Percentiles rank a stretch among this genome's conserved stretches.
phyloP scores from a whole-genome alignment of 2,888 invertebrate species.

The Galeopsomyia nigrocyanea region DNA sequence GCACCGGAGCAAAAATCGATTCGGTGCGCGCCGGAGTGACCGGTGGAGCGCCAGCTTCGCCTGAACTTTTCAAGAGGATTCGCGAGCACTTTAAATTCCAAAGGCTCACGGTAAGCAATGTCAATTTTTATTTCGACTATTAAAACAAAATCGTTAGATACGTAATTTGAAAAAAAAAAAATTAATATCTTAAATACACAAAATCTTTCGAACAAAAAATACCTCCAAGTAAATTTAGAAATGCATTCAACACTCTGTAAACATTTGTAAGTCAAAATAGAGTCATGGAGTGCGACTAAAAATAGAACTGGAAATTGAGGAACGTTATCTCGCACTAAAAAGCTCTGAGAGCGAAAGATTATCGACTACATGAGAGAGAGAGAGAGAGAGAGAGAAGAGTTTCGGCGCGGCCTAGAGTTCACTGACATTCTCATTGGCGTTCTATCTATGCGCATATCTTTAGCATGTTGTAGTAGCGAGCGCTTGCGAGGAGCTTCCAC shows the following conservation, averaged over 20 bases:
- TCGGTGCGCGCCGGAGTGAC: slow-evolving; percentile 73
- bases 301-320: too few species aligned
- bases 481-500: slow-evolving; percentile 19
- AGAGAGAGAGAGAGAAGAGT: slow-evolving; percentile 15
- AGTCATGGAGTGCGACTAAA: too few species aligned
- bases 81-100: slow-evolving; percentile 62
- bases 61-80: slow-evolving; percentile 72
- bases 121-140: too few species aligned
- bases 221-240: slow-evolving; percentile 68
- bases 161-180: too few species aligned
- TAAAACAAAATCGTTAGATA: too few species aligned
- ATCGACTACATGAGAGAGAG: slow-evolving; percentile 13
- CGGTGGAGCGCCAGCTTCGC: slow-evolving; percentile 82
- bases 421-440: slow-evolving; percentile 37
- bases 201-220: too few species aligned
- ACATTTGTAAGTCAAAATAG: too few species aligned
- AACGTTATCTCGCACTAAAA: too few species aligned
- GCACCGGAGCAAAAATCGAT: slow-evolving; percentile 69
- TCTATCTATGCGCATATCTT: slow-evolving; percentile 62
- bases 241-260: too few species aligned
- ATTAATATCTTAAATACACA: too few species aligned
- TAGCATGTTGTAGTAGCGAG: background rate
- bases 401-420: slow-evolving; percentile 28
- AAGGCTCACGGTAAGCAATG: too few species aligned
- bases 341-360: background rate